Evolutionary conservation across 2,113 vertebrate species (phyloP).

Genomic region (Rhabdomys dilectus): DNA sequence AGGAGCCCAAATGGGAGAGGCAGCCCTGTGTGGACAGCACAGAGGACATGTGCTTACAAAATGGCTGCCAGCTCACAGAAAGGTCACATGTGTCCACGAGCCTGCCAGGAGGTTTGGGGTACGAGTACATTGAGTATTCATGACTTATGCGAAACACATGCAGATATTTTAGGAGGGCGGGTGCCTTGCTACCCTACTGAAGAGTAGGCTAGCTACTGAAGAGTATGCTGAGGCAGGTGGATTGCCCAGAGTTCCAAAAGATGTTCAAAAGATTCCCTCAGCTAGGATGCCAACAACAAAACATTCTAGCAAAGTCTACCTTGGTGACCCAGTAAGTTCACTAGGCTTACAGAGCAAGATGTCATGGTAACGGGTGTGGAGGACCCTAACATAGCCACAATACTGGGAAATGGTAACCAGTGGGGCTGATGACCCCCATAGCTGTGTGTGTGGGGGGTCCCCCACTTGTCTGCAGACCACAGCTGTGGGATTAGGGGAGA

Average conservation of each 20-base stretch:
- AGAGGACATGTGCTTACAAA: not conserved
- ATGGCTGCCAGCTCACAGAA: not conserved
- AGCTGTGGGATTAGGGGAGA: not conserved
- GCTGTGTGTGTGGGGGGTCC: not conserved
- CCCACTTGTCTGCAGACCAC: not conserved
- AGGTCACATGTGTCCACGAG: not conserved
- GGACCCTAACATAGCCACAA: not conserved
- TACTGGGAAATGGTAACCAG: not conserved
- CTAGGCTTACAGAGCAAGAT: not conserved
- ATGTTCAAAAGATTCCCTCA: not conserved
- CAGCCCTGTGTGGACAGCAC: not conserved
- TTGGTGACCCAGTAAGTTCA: not conserved
- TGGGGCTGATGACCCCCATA: not conserved
- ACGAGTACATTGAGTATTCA: not conserved
- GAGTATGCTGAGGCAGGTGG: not conserved
- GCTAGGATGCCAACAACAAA: not conserved
- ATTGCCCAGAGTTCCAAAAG: not conserved
- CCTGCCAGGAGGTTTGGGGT: not conserved
- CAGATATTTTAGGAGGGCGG: not conserved
- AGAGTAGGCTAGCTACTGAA: not conserved
- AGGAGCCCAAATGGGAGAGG: not conserved
- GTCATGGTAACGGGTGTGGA: not conserved
- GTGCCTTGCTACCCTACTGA: not conserved
- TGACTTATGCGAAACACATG: not conserved
- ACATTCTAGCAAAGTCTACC: not conserved